Evolutionary conservation across 2,113 vertebrate species (phyloP), one percentile per base, ranked within the genome.

Genomic region (Nestor notabilis): DNA sequence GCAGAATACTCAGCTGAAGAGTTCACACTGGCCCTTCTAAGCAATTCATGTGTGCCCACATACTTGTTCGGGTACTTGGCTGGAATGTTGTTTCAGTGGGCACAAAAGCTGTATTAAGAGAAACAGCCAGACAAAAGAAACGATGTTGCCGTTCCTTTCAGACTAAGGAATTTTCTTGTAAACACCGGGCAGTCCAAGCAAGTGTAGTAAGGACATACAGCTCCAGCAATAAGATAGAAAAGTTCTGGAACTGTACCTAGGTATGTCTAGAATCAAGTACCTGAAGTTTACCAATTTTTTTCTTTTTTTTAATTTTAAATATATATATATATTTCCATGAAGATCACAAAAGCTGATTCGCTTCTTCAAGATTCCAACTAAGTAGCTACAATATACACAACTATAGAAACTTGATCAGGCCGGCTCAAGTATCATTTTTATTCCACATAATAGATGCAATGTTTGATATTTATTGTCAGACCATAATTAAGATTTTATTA

Each of bases 61-160:
- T 16, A 25, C 19, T 37, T 5, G 0, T 41, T 74, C 0, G 0
- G 17, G 35, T n/a, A 13, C 46, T 87, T 52, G 68, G 13, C 37
- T 77, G 71, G 44, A 88, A 56, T 49, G 41, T 33, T 58, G 6
- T 43, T 61, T 72, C 66, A 83, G 79, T 31, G 46, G 53, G 27
- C 63, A 77, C 53, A 80, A 77, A 86, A 58, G 46, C 65, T 64
- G 33, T 46, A 52, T 35, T 50, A 86, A 44, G 17, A 87, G 41
- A 88, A 89, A 80, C 8, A 46, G 20, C 10, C n/a, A 63, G 49
- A 39, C 19, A 72, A 61, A 79, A n/a, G 25, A 44, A 60, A 88
- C 86, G 31, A 78, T 12, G 19, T 5, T 58, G n/a, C n/a, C 46
- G 21, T 66, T 86, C 10, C 63, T 83, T 53, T 52, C 63, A 44